Evolutionary conservation across 1,140 invertebrate species (phyloP).

Genomic region (Tetramorium alpestre): DNA sequence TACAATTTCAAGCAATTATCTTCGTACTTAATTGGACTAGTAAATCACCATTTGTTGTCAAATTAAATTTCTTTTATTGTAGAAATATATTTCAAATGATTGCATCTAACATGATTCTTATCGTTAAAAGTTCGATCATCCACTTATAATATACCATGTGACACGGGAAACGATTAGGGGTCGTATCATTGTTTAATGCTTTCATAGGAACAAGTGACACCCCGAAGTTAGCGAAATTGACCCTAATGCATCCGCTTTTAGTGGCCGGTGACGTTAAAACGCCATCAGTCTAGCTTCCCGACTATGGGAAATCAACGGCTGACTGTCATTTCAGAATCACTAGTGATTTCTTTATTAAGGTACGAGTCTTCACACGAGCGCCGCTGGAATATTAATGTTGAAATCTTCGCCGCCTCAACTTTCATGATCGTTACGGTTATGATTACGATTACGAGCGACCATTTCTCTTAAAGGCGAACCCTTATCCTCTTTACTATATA

Average conservation of each 20-base stretch:
- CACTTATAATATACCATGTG: slow-evolving; percentile 3
- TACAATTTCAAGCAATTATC: slow-evolving; percentile 10
- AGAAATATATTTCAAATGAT: not conserved
- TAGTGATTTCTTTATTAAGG: slow-evolving; percentile 73
- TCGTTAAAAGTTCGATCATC: not conserved
- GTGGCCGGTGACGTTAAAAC: slow-evolving; percentile 13
- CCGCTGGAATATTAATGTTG: slow-evolving; percentile 69
- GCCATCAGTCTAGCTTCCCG: not conserved
- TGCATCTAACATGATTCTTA: slow-evolving; percentile 6
- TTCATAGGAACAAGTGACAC: slow-evolving; percentile 24
- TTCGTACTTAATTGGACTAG: not conserved
- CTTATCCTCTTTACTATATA: slow-evolving; percentile 49
- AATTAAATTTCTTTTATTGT: slow-evolving; percentile 7
- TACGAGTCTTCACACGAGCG: slow-evolving; percentile 29
- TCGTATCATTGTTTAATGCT: slow-evolving; percentile 38
- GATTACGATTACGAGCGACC: slow-evolving; percentile 71
- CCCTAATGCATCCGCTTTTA: slow-evolving; percentile 32
- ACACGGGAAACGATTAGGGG: slow-evolving; percentile 8
- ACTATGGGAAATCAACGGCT: slow-evolving; percentile 37
- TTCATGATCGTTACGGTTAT: slow-evolving; percentile 67
- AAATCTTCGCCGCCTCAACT: slow-evolving; percentile 57
- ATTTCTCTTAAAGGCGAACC: slow-evolving; percentile 66
- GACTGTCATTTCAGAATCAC: slow-evolving; percentile 61
- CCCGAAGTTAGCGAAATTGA: slow-evolving; percentile 36
- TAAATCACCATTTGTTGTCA: not conserved